Conservation (phyloP, 2,888 invertebrate genomes). For the Athalia rosae region DNA sequence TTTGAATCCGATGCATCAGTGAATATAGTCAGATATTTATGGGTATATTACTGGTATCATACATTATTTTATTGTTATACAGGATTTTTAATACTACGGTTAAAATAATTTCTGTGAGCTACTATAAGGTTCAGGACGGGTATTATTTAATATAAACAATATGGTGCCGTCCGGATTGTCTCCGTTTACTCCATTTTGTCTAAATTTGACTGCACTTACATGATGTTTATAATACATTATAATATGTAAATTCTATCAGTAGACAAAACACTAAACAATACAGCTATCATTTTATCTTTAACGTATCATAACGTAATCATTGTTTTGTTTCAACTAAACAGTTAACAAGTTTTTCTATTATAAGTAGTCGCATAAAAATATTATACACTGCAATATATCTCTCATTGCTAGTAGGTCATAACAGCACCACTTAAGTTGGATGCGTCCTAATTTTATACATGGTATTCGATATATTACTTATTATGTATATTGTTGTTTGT, state of each 20-base stretch:
- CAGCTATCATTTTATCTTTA: slow-evolving; percentile 29
- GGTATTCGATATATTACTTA: slow-evolving; percentile 23
- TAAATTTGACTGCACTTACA: slow-evolving; percentile 25
- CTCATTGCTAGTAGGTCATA: slow-evolving; percentile 37
- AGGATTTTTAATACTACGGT: slow-evolving; percentile 29
- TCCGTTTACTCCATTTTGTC: slow-evolving; percentile 40
- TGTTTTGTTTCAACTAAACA: slow-evolving; percentile 25
- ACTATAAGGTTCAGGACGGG: slow-evolving; percentile 43
- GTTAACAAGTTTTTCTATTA: slow-evolving; percentile 3
- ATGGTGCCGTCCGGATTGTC: slow-evolving; percentile 45
- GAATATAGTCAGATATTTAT: slow-evolving; percentile 18
- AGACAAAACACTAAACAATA: slow-evolving; percentile 36
- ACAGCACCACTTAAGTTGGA: slow-evolving; percentile 38
- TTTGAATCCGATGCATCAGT: slow-evolving; percentile 36
- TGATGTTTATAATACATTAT: slow-evolving; percentile 8
- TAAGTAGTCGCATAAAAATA: slow-evolving; percentile 39
- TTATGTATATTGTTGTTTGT: slow-evolving; percentile 12
- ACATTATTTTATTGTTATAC: slow-evolving; percentile 38
- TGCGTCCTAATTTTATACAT: slow-evolving; percentile 28
- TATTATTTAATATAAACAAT: slow-evolving; percentile 46
- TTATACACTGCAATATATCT: slow-evolving; percentile 30
- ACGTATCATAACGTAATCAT: slow-evolving; percentile 20
- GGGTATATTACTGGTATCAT: slow-evolving; percentile 25
- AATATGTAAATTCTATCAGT: slow-evolving; percentile 35
- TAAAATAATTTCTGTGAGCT: slow-evolving; percentile 40